Base-by-base conservation (phyloP, 2,113 vertebrate genomes). In the Triplophysa dalaica region DNA sequence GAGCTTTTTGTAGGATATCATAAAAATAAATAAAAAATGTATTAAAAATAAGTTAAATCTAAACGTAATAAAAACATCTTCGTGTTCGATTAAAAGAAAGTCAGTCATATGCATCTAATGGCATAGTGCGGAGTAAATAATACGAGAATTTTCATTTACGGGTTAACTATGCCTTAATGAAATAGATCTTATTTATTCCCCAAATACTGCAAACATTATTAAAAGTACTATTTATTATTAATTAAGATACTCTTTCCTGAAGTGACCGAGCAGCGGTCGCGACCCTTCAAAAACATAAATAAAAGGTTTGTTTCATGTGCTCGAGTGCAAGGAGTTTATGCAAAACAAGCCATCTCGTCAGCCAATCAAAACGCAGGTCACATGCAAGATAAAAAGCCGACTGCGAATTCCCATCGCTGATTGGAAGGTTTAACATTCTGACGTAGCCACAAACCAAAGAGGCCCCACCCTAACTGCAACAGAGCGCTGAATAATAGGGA, bases 391-490 rank as follows among this genome's bases (percentile, higher is more conserved):
- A 86, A 87, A 85, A 86, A 81, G 70, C 85, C 81, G 82, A 89
- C 78, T 70, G 83, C 50, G 21, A 45, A 65, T 75, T 73, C 70
- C 67, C 66, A 33, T 6, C 16, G 81, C 56, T 68, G 90, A 91
- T 93, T 93, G 91, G 93, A 75, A 72, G 50, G 24, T 0, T 21
- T 6, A 72, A 77, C 65, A 87, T 78, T 81, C 80, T 85, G 24
- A 81, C 75, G 74, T 74, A 52, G 61, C 62, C 41, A 83, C 67
- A 60, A 83, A 81, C 85, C 74, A 75, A 70, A 29, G 72, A 85
- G 78, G 72, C 85, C 88, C 89, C 91, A 89, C 90, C 91, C 90
- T 87, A 86, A 86, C 89, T 92, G 92, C 90, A 88, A 90, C 87
- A 89, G 84, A 89, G 90, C 90, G 87, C 88, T 86, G 72, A 83